Evolutionary conservation across 2,888 invertebrate species (phyloP), one percentile per base, ranked within the genome.

Genomic region (Mystacides longicornis): DNA sequence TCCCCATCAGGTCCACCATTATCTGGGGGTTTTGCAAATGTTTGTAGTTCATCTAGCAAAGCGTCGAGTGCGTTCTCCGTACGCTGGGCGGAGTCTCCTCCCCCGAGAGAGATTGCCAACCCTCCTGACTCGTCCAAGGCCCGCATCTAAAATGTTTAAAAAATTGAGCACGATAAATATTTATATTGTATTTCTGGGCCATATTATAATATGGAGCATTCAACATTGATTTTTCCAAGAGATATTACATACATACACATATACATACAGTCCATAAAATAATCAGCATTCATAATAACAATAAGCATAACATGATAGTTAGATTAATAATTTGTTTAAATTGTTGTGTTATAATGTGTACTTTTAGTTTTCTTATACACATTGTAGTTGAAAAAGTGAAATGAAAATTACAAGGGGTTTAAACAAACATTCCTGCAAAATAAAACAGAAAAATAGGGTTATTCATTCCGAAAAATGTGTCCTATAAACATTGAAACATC

Each of bases 41-140:
- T 92, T 74, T 93, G 91, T 63, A 93, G 81, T 73, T 93, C 93
- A 73, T 92, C 92, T 89, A 93, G 78, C 87, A 93, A 75, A 85
- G 91, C 91, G 86, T 93, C 93, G 88, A 93, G 91, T 85, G 93
- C 91, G 87, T 93, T 93, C 86, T 93, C 92, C 81, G 90, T 81
- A 78, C 87, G 85, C 76, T 80, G 79, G 74, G 75, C 57, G 75
- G 72, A 55, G 78, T 63, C 78, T 20, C 45, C 21, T 45, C 45
- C 45, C 21, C 45, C 45, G 20, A 19, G 5, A 45, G 45, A 21
- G 45, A 7, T 19, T 19, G 80, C 74, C 80, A 72, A 7, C 47
- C 58, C 79, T 79, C 79, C 75, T 73, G 75, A 68, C 73, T 74
- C 68, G 74, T 77, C 79, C 79, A 83, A 68, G 78, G 81, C 71